Evolutionary conservation across 2,113 vertebrate species (phyloP).

Genomic region (Cairina moschata): DNA sequence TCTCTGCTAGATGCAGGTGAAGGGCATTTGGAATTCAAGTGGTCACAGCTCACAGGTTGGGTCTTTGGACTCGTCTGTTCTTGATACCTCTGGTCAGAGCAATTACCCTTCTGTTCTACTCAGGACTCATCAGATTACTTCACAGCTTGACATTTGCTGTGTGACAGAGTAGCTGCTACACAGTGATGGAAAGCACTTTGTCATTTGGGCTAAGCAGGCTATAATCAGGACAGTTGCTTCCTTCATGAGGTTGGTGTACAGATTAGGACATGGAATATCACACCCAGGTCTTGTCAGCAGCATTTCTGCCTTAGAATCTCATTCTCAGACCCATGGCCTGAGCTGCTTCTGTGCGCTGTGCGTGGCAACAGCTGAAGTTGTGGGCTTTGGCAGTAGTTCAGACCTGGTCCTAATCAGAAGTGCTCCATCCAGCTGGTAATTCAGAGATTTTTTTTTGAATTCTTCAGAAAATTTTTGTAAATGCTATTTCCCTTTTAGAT

Average conservation of each 20-base stretch:
- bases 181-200: not conserved
- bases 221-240: not conserved
- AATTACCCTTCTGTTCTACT: not conserved
- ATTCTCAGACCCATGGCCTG: not conserved
- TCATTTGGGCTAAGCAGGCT: not conserved
- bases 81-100: not conserved
- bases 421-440: not conserved
- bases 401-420: not conserved
- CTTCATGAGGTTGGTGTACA: not conserved
- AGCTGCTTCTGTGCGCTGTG: not conserved
- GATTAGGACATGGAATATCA: not conserved
- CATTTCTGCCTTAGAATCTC: not conserved
- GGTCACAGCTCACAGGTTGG: not conserved
- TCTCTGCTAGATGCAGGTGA: not conserved
- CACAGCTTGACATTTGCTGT: accelerated
- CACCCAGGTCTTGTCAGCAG: accelerated
- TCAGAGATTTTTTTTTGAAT: not conserved
- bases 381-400: not conserved
- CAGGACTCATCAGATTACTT: not conserved
- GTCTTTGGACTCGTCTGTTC: not conserved
- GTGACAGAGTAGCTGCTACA: accelerated
- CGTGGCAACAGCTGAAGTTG: not conserved
- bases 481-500: not conserved
- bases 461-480: not conserved
- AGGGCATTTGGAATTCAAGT: not conserved